A percentile compares a stretch with the other conserved stretches of the same genome.
Conservation (phyloP, 2,113 vertebrate genomes). For the Ifrita kowaldi region DNA sequence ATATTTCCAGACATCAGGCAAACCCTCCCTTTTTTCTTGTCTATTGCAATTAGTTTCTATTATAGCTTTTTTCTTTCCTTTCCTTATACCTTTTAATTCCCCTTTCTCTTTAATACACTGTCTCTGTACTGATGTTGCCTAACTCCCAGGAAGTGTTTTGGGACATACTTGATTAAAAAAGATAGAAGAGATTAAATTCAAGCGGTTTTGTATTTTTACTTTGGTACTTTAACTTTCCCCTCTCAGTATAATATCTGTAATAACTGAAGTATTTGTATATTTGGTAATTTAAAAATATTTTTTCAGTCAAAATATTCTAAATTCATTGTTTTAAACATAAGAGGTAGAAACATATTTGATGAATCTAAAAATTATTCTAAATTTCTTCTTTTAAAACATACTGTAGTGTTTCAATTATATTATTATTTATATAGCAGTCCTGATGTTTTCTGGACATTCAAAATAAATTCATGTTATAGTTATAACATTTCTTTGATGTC, state of each 20-base stretch:
- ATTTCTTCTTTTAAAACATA: not conserved
- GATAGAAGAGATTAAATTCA: slow-evolving; percentile 8
- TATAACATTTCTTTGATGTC: not conserved
- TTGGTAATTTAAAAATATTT: not conserved
- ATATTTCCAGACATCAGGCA: not conserved
- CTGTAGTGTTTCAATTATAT: not conserved
- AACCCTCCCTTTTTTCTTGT: not conserved
- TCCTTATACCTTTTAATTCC: not conserved
- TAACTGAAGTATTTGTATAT: not conserved
- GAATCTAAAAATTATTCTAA: not conserved
- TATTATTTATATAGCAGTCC: not conserved
- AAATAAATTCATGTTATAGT: not conserved
- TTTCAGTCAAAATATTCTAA: not conserved
- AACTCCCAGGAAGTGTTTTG: not conserved
- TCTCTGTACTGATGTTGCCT: not conserved
- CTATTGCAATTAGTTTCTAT: not conserved
- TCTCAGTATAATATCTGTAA: not conserved
- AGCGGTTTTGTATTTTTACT: not conserved
- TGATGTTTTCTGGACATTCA: not conserved
- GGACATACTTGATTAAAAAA: not conserved
- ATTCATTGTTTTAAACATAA: not conserved
- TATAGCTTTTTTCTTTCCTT: not conserved
- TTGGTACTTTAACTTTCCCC: not conserved
- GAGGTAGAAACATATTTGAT: not conserved
- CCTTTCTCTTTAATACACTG: not conserved